A percentile compares a stretch with the other conserved stretches of the same genome.
These are phyloP conservation scores for Drosophila vallismaia DNA, from an alignment of 2,888 invertebrate genomes.

Conservation along the genomic window DNA sequence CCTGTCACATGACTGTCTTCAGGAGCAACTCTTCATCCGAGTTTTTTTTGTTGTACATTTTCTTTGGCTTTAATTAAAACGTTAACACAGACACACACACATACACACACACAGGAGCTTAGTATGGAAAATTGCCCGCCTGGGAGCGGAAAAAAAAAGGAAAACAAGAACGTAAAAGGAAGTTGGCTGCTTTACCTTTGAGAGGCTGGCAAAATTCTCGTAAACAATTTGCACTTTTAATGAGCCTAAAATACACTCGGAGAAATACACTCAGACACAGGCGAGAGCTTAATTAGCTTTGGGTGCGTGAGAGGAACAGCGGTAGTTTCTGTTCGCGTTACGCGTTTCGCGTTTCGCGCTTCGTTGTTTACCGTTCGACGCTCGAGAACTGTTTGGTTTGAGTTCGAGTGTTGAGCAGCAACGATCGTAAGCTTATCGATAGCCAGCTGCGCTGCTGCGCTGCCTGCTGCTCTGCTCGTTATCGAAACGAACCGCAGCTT, in stretches of 20 bases:
- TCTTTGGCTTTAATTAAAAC: constrained; percentile 65
- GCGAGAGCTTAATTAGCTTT: constrained; percentile 41
- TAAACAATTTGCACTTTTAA: constrained; percentile 68
- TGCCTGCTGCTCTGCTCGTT: constrained; percentile 40
- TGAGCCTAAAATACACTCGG: constrained; percentile 38
- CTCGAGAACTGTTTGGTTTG: constrained; percentile 53
- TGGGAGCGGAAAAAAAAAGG: constrained; percentile 54
- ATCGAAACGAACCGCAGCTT: constrained; percentile 46
- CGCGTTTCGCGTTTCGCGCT: background rate
- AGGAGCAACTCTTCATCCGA: constrained; percentile 31
- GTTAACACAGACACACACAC: constrained; percentile 33
- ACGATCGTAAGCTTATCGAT: constrained; percentile 66
- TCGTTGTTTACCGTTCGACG: constrained; percentile 58
- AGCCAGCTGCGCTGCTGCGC: constrained; percentile 28
- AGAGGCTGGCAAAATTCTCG: constrained; percentile 51
- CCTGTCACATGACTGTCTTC: constrained; percentile 53
- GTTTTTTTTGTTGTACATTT: background rate
- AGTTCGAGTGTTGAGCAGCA: constrained; percentile 30
- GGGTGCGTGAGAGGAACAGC: constrained; percentile 37
- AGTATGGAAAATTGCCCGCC: constrained; percentile 65
- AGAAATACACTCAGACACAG: constrained; percentile 17
- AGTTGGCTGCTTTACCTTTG: constrained; percentile 65
- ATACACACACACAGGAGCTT: constrained; percentile 7
- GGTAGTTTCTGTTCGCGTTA: constrained; percentile 5
- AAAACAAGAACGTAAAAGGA: constrained; percentile 38